These are phyloP conservation scores for Terrapene triunguis DNA, from an alignment of 2,113 vertebrate genomes.

Conservation along the genomic window DNA sequence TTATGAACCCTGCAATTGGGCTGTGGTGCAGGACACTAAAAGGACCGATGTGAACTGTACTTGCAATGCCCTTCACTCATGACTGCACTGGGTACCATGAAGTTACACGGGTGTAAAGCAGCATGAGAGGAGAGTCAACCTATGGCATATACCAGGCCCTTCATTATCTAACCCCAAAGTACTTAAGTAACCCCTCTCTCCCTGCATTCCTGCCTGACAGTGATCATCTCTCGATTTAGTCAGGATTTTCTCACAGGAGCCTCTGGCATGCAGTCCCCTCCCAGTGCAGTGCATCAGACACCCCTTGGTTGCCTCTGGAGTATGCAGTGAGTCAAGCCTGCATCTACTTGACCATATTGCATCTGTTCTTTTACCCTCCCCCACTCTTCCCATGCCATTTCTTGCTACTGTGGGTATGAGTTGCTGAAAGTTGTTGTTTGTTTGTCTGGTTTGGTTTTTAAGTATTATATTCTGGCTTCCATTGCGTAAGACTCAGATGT, in stretches of 20 bases:
- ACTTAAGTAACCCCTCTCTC: background rate
- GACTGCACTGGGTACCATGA: background rate
- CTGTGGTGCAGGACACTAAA: background rate
- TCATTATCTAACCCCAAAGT: background rate
- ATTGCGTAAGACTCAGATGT: rapidly evolving
- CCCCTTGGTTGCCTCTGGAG: background rate
- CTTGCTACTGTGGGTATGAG: background rate
- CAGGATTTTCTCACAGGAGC: background rate
- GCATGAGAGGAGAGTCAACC: background rate
- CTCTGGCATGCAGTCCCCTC: background rate
- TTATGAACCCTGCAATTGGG: background rate
- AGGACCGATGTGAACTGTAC: background rate
- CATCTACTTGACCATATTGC: background rate
- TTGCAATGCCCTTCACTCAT: background rate
- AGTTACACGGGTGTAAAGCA: background rate
- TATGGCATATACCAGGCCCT: background rate
- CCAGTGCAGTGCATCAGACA: background rate
- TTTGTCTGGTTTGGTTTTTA: background rate
- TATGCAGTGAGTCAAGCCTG: background rate
- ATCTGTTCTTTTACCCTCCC: background rate
- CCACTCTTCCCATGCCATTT: background rate
- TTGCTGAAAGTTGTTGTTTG: background rate
- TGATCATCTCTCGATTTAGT: background rate
- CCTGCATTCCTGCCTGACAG: background rate
- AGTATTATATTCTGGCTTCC: background rate